These are phyloP conservation scores for Geococcyx californianus DNA, from an alignment of 2,113 vertebrate genomes.

Conservation along the genomic window DNA sequence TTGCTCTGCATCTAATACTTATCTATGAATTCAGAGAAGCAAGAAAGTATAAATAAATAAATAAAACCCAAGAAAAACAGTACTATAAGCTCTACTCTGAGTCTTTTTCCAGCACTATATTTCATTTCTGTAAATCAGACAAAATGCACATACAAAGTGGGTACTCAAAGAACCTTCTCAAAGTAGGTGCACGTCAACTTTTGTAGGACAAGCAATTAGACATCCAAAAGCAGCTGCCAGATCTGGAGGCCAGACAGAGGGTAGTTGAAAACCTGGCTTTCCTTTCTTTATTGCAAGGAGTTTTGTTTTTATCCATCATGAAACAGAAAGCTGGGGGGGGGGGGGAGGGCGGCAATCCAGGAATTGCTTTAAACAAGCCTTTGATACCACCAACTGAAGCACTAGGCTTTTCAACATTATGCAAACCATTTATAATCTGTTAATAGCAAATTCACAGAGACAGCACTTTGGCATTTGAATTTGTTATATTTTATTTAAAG, in stretches of 20 bases:
- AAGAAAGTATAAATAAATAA: background rate
- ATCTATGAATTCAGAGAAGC: background rate
- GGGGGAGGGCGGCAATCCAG: constrained; percentile 46
- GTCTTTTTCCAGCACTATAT: background rate
- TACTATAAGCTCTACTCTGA: background rate
- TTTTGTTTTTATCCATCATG: constrained; percentile 72
- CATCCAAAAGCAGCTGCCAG: constrained; percentile 51
- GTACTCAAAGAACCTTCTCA: constrained; percentile 29
- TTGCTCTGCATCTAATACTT: background rate
- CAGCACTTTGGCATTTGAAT: constrained; percentile 70
- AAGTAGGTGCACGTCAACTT: constrained; percentile 41
- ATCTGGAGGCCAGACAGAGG: constrained; percentile 53
- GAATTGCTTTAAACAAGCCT: constrained; percentile 74
- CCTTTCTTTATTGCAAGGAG: constrained; percentile 41
- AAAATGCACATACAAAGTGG: background rate
- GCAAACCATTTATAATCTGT: constrained; percentile 73
- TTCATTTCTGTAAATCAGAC: background rate
- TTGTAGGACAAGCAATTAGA: constrained; percentile 60
- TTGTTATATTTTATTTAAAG: constrained; percentile 74
- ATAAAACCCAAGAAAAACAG: background rate
- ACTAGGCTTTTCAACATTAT: constrained; percentile 70
- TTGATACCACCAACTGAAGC: constrained; percentile 68
- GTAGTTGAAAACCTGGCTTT: constrained; percentile 53
- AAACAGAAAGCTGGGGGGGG: constrained; percentile 29
- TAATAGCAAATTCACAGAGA: constrained; percentile 69